Percentiles rank a stretch among this genome's conserved stretches.
Evolutionary conservation across 2,797 vertebrate genomes (phyloP).

Genomic region (Danio choprae): DNA sequence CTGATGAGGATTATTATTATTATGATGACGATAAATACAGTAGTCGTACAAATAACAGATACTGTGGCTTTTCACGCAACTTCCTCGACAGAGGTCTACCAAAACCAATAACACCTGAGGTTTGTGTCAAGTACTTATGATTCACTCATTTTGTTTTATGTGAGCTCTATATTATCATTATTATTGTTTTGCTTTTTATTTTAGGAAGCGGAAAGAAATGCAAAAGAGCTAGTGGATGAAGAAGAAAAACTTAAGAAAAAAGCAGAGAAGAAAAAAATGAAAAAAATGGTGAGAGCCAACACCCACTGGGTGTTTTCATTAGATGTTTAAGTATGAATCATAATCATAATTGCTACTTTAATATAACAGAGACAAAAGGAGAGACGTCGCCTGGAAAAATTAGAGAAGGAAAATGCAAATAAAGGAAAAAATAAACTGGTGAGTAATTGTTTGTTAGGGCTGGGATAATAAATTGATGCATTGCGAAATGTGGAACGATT

Average conservation of each 20-base stretch:
- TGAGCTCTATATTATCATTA: neutral
- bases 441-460: slow-evolving; percentile 21
- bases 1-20: slow-evolving; percentile 56
- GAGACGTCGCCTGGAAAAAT: slow-evolving; percentile 69
- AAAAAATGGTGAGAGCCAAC: slow-evolving; percentile 73
- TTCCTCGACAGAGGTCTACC: slow-evolving; percentile 23
- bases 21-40: slow-evolving; percentile 40
- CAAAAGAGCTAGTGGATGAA: slow-evolving; percentile 71
- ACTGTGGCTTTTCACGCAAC: slow-evolving; percentile 49
- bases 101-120: slow-evolving; percentile 67
- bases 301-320: neutral
- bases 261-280: slow-evolving; percentile 74
- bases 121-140: slow-evolving; percentile 37
- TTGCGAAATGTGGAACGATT: no score
- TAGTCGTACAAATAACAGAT: slow-evolving; percentile 26
- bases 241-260: slow-evolving; percentile 71
- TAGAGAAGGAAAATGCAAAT: slow-evolving; percentile 68
- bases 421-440: slow-evolving; percentile 66
- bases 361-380: slow-evolving; percentile 76
- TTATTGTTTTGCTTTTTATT: neutral
- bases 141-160: neutral
- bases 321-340: neutral
- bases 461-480: neutral
- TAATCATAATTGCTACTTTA: slow-evolving; percentile 18
- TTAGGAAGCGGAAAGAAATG: slow-evolving; percentile 74